Evolutionary conservation across 2,888 invertebrate genomes (phyloP).

Genomic region (Ochropleura leucogaster): DNA sequence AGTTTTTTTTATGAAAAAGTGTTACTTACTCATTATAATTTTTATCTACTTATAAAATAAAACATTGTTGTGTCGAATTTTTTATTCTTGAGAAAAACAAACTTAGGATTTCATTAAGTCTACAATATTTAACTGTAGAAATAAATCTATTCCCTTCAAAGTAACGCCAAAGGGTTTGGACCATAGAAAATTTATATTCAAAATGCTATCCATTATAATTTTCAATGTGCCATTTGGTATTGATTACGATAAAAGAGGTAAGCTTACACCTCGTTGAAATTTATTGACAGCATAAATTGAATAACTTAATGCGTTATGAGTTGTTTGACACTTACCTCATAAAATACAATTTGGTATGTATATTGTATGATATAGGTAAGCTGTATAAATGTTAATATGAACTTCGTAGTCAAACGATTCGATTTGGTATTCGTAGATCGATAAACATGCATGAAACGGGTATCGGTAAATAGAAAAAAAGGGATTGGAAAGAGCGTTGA

Average conservation of each 20-base stretch:
- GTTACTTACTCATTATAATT: background rate
- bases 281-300: conserved; percentile 67
- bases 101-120: conserved; percentile 28
- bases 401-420: conserved; percentile 35
- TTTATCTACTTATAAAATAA: background rate
- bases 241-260: conserved; percentile 63
- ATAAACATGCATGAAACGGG: conserved; percentile 7
- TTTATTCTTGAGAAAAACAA: conserved; percentile 4
- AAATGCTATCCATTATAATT: conserved; percentile 62
- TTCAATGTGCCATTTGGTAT: conserved; percentile 61
- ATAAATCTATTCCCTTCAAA: conserved; percentile 57
- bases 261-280: conserved; percentile 64
- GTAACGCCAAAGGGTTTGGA: conserved; percentile 57
- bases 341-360: conserved; percentile 64
- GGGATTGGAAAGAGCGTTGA: background rate
- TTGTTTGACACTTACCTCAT: conserved; percentile 61
- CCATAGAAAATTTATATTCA: conserved; percentile 63
- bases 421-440: conserved; percentile 14
- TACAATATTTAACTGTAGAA: conserved; percentile 43
- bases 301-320: conserved; percentile 62
- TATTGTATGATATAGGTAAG: conserved; percentile 24
- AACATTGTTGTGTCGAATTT: background rate
- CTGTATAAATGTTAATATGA: conserved; percentile 43
- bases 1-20: background rate
- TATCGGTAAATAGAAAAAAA: conserved; percentile 13